These are phyloP conservation scores for Synergus laeviventris DNA, from an alignment of 2,888 invertebrate genomes.

Conservation along the genomic window DNA sequence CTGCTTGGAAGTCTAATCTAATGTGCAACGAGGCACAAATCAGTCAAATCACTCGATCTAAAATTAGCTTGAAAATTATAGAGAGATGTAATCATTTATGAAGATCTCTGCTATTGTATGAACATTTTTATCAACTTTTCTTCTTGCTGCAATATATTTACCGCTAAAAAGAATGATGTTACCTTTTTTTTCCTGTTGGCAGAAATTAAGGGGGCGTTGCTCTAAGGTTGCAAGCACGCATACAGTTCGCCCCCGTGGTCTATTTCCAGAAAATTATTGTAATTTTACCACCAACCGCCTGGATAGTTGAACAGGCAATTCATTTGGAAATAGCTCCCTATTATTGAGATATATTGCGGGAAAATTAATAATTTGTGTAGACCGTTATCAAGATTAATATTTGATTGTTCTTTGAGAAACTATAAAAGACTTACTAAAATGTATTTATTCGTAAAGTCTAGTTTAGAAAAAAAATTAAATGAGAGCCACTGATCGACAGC, in stretches of 20 bases:
- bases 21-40: background rate
- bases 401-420: background rate
- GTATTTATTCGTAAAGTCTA: background rate
- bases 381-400: background rate
- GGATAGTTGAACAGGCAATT: conserved; percentile 37
- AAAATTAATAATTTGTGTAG: conserved; percentile 13
- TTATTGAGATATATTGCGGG: conserved; percentile 16
- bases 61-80: background rate
- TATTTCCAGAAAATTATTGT: conserved; percentile 39
- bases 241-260: conserved; percentile 32
- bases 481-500: conserved; percentile 74
- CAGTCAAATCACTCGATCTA: background rate
- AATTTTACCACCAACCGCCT: conserved; percentile 28
- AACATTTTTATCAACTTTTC: conserved; percentile 8
- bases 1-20: background rate
- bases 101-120: background rate
- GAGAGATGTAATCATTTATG: no score
- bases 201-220: conserved; percentile 35
- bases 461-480: conserved; percentile 46
- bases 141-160: conserved; percentile 14
- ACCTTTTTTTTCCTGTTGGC: conserved; percentile 14
- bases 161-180: conserved; percentile 36
- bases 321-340: background rate
- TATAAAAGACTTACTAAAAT: background rate
- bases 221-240: conserved; percentile 38